Base-by-base conservation (phyloP, 2,888 invertebrate species). In the Hyposoter dolosus region DNA sequence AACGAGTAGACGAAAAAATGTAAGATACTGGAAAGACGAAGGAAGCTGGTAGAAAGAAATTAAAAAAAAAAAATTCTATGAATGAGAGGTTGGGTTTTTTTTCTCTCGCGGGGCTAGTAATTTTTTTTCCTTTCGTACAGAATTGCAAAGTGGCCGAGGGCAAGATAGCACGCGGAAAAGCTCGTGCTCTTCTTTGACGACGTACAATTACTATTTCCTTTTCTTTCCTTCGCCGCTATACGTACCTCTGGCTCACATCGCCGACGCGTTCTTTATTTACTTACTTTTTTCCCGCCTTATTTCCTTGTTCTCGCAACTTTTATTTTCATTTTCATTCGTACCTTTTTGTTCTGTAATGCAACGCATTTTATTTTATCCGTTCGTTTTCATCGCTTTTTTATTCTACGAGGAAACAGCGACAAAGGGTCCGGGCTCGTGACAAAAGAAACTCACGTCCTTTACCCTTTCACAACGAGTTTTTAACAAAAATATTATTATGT, bases 201-300 rank as follows among this genome's bases (percentile, higher is more conserved):
- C 83, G 72, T 77, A 77, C 83, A 80, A 83, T 81, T 74, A 83
- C 80, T 77, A 72, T 81, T 86, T 81, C 68, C 72, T 35, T 83
- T 83, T 76, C 76, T 69, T 69, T 82, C 60, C 10, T 72, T 53
- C 50, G 50, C 35, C n/a, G 68, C 5, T 17, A 28, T 28, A 15
- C 63, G 17, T 28, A 23, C 5, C 69, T 40, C 17, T 76, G 19
- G 19, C n/a, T 19, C 19, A 40, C 66, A 4, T 66, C 60, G 60
- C 28, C 77, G n/a, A 74, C 69, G 40, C 69, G 40, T 84, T 66
- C 77, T 74, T 84, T 77, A 76, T 77, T 86, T 82, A 81, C 83
- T 83, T 74, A 47, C 60, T 68, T 71, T 79, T 76, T 71, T 47
- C n/a, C 32, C 65, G 28, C 32, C 69, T 6, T 43, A 56, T 63